Base-by-base conservation (phyloP, 2,888 invertebrate species). In the Mesodorylaimus sp. region DNA sequence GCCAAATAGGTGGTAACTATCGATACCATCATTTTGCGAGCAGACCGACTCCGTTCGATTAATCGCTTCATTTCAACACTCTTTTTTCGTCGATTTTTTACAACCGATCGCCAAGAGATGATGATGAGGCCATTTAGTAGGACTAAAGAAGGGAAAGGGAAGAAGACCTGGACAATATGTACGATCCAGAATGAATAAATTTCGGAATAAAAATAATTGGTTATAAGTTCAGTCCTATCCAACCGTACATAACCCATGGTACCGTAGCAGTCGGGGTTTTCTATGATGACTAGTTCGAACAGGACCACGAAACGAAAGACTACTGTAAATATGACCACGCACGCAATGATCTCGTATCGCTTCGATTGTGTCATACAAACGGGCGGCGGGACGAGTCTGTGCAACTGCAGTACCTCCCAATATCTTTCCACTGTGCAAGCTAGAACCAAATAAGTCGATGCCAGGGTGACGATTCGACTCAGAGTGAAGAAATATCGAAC, bases 271-370 rank as follows among this genome's bases (percentile, higher is more conserved):
- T n/a, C n/a, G n/a, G n/a, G n/a, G n/a, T n/a, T n/a, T n/a, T n/a
- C n/a, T n/a, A n/a, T n/a, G n/a, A 46, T 46, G n/a, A 41, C 23
- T 21, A 46, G 23, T 39, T 46, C 47, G 5, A 7, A 46, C 10
- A 32, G 16, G 10, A 32, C 32, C 32, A 32, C 16, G 32, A 10
- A 10, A 13, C 16, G 10, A 16, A 16, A 32, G 16, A 10, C 10
- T 32, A 32, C 10, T 10, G 10, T 10, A 24, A 44, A 19, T 24
- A 25, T 25, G 23, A 7, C 38, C 3, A 46, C 21, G 3, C 19
- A 7, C 19, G 3, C 3, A 39, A n/a, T 39, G 19, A 10, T 10
- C 25, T 3, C 5, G 21, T 23, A 39, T 7, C 7, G 10, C n/a
- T 7, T 10, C 7, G 19, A 39, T n/a, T 10, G 36, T n/a, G 10